Base-by-base conservation (phyloP, 2,113 vertebrate genomes). In the Hystrix brachyura region DNA sequence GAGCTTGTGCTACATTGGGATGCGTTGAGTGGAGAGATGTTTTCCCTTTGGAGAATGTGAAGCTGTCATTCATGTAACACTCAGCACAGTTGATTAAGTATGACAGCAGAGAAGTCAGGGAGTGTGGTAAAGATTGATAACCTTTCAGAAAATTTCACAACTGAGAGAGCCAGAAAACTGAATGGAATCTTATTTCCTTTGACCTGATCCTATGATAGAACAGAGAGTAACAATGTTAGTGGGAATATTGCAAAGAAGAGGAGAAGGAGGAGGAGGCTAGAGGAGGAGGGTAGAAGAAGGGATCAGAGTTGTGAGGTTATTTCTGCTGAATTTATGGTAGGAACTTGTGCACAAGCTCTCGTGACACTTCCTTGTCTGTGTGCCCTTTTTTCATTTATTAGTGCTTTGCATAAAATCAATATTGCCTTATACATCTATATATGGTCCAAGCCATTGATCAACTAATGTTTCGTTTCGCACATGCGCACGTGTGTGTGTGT, bases 41-140 rank as follows among this genome's bases (percentile, higher is more conserved):
- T 72, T 89, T 96, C 51, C 57, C 96, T 97, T 97, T 65, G 57
- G 96, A 98, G 98, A 96, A 96, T 95, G 71, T 55, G 59, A 88
- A 95, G 71, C 94, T 96, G 90, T 95, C 98, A 91, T 96, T 94
- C 80, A 88, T 57, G 43, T 55, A 95, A 46, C 81, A 83, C 78
- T 95, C 82, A 90, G 90, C 38, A 71, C 3, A 95, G 72, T 51
- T 97, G 97, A 97, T 98, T 95, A 97, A 87, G 53, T 57, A 86
- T 78, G 95, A 96, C 96, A 96, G 87, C 25, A 27, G 78, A 94
- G 86, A 64, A 93, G 51, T 64, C 51, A 86, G 34, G 9, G 15
- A 94, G 2, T 62, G 0, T 0, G 17, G 13, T 19, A 62, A 85
- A 90, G 62, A 96, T 0, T 89, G 81, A 83, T 91, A 94, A 94